Conservation (phyloP, 2,888 invertebrate species). For the Amorpha juglandis region DNA sequence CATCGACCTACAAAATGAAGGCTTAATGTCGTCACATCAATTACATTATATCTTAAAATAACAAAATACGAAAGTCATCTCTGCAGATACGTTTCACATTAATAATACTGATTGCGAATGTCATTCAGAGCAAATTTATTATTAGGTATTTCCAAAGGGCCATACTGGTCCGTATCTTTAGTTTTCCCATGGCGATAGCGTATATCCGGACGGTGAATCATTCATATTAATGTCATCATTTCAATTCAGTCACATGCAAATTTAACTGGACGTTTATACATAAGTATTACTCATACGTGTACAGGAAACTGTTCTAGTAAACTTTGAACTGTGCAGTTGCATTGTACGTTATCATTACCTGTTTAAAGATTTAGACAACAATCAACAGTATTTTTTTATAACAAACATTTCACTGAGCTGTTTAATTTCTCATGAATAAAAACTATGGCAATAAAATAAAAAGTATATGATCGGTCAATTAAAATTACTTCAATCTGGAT, state of each 20-base stretch:
- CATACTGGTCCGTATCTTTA: slow-evolving; percentile 2
- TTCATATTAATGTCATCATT: slow-evolving; percentile 36
- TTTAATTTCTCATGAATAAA: too few relatives aligned
- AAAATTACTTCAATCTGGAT: too few relatives aligned
- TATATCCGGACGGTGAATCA: slow-evolving; percentile 50
- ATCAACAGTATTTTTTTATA: not conserved
- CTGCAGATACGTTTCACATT: not conserved
- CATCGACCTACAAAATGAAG: not conserved
- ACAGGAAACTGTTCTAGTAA: slow-evolving; percentile 18
- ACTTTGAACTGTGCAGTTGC: slow-evolving; percentile 14
- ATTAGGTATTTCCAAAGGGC: not conserved
- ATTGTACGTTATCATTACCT: not conserved
- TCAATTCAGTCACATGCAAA: slow-evolving; percentile 32
- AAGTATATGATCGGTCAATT: too few relatives aligned
- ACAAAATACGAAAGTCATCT: too few relatives aligned
- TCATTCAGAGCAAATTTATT: slow-evolving; percentile 5
- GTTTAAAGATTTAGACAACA: not conserved
- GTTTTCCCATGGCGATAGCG: slow-evolving; percentile 46
- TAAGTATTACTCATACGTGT: slow-evolving; percentile 15
- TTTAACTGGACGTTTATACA: slow-evolving; percentile 1
- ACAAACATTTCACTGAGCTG: too few relatives aligned
- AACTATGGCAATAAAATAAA: too few relatives aligned
- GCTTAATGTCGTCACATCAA: not conserved
- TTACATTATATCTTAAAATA: not conserved
- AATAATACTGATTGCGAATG: too few relatives aligned